Percentiles rank a stretch among this genome's conserved stretches.
These are phyloP conservation scores for Aphaenogaster floridana DNA, from an alignment of 1,140 invertebrate species.

Conservation along the genomic window DNA sequence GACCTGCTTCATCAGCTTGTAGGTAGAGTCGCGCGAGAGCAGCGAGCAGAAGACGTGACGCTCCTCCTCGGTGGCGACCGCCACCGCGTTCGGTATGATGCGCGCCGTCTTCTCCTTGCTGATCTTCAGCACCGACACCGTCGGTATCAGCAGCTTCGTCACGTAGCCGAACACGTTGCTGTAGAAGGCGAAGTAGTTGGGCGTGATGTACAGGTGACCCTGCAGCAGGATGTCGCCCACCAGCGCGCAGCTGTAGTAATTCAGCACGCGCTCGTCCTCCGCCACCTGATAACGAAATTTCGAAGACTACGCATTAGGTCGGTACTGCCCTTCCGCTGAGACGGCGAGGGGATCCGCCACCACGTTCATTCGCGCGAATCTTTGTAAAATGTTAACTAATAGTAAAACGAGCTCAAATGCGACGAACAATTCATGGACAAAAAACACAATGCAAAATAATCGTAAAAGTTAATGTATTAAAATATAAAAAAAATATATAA, in stretches of 20 bases:
- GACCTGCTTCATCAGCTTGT: constrained; percentile 93
- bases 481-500: neutral
- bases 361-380: neutral
- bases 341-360: too few relatives aligned
- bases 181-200: constrained; percentile 98
- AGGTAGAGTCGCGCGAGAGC: constrained; percentile 95
- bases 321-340: constrained; percentile 72
- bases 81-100: constrained; percentile 96
- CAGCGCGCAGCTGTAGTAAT: constrained; percentile 97
- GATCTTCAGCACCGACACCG: constrained; percentile 93
- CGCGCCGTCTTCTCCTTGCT: constrained; percentile 96
- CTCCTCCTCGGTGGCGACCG: constrained; percentile 93
- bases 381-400: neutral
- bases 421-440: neutral
- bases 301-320: constrained; percentile 79
- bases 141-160: constrained; percentile 95
- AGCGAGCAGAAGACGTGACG: constrained; percentile 96
- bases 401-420: neutral
- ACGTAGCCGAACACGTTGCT: constrained; percentile 98
- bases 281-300: constrained; percentile 88
- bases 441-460: neutral
- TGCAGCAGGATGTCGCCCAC: constrained; percentile 97
- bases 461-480: neutral
- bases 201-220: constrained; percentile 96
- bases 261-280: constrained; percentile 92